These are phyloP conservation scores for Strigamia crassipes DNA, from an alignment of 2,888 invertebrate genomes.

Conservation along the genomic window DNA sequence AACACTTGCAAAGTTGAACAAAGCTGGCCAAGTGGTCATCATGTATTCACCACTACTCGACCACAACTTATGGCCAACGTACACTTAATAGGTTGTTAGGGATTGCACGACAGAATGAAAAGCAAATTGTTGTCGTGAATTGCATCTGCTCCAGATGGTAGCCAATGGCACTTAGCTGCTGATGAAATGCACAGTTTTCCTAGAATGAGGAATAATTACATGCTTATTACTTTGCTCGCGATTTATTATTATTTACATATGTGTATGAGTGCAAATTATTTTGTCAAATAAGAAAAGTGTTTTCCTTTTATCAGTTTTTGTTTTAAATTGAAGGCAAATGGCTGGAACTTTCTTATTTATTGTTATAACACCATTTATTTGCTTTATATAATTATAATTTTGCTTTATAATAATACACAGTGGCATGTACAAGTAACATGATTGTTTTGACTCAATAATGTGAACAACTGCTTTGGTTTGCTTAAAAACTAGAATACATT, in stretches of 20 bases:
- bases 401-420: too few relatives aligned
- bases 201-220: constrained; percentile 3
- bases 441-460: too few relatives aligned
- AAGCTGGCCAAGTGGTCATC: constrained; percentile 16
- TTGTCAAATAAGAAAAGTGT: too few relatives aligned
- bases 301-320: too few relatives aligned
- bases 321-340: too few relatives aligned
- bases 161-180: constrained; percentile 4
- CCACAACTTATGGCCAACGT: neutral
- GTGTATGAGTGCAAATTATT: too few relatives aligned
- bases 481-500: too few relatives aligned
- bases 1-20: neutral
- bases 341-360: too few relatives aligned
- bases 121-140: constrained; percentile 11
- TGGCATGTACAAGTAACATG: too few relatives aligned
- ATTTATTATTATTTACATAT: neutral
- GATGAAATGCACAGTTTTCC: neutral
- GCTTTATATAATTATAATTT: too few relatives aligned
- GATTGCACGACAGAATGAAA: constrained; percentile 11
- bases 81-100: constrained; percentile 12
- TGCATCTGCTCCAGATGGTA: constrained; percentile 1
- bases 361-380: too few relatives aligned
- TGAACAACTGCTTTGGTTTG: too few relatives aligned
- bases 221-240: neutral
- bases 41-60: constrained; percentile 8